A percentile compares a stretch with the other conserved stretches of the same genome.
Evolutionary conservation across 2,113 vertebrate species (phyloP).

Genomic region (Collichthys lucidus): DNA sequence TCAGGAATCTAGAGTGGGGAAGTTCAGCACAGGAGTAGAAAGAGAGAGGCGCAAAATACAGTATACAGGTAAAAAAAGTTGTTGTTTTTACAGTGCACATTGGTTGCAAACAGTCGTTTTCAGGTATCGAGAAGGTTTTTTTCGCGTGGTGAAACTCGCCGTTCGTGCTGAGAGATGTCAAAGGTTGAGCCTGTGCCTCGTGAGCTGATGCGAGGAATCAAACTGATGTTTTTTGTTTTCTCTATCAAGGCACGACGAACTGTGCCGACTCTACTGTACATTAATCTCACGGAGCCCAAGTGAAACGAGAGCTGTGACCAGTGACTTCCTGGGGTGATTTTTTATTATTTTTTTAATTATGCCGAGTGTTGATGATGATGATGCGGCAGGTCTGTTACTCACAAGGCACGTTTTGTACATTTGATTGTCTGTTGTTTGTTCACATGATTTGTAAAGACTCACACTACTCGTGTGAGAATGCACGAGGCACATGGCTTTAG

Average conservation of each 20-base stretch:
- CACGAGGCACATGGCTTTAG: slow-evolving; percentile 79
- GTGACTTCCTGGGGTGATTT: slow-evolving; percentile 39
- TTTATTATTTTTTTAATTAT: neutral
- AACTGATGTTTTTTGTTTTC: slow-evolving; percentile 3
- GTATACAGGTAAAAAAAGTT: slow-evolving; percentile 66
- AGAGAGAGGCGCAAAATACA: slow-evolving; percentile 69
- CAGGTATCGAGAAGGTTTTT: slow-evolving; percentile 66
- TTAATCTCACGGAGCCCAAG: slow-evolving; percentile 50
- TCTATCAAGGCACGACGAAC: slow-evolving; percentile 35
- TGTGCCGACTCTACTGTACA: slow-evolving; percentile 9
- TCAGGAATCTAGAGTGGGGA: slow-evolving; percentile 62
- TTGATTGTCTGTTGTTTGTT: slow-evolving; percentile 79
- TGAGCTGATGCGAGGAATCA: slow-evolving; percentile 56
- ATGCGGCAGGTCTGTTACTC: slow-evolving; percentile 72
- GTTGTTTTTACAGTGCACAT: slow-evolving; percentile 76
- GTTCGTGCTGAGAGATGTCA: slow-evolving; percentile 67
- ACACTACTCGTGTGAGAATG: slow-evolving; percentile 56
- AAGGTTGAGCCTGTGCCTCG: slow-evolving; percentile 78
- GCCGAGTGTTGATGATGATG: slow-evolving; percentile 61
- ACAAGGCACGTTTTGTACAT: slow-evolving; percentile 81
- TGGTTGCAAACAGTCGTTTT: slow-evolving; percentile 75
- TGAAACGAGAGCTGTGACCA: slow-evolving; percentile 58
- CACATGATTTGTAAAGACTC: slow-evolving; percentile 63
- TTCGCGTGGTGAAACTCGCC: slow-evolving; percentile 55
- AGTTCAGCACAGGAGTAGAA: slow-evolving; percentile 76